A percentile compares a stretch with the other conserved stretches of the same genome.
These are phyloP conservation scores for Oryzias sinensis DNA, from an alignment of 2,797 vertebrate species.

Conservation along the genomic window DNA sequence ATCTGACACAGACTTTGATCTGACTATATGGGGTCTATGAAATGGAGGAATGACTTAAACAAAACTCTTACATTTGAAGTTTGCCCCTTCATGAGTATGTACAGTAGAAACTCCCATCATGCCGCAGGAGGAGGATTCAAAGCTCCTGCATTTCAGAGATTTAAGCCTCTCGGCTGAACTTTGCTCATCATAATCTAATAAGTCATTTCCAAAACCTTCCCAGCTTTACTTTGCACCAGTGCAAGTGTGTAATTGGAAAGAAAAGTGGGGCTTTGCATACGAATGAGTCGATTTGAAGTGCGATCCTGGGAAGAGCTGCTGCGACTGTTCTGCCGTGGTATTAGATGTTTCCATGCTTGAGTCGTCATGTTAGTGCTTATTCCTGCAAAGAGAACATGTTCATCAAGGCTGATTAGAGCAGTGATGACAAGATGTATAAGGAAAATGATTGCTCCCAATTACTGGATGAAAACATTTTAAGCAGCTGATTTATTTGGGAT, in stretches of 20 bases:
- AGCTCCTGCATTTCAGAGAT: constrained; percentile 47
- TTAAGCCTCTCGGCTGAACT: constrained; percentile 63
- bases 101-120: constrained; percentile 1
- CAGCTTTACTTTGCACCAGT: constrained; percentile 62
- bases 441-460: constrained; percentile 8
- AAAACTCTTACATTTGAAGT: too few species aligned
- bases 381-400: not conserved
- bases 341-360: constrained; percentile 11
- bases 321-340: constrained; percentile 2
- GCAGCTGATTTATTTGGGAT: not conserved
- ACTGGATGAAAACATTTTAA: constrained; percentile 3
- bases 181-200: constrained; percentile 66
- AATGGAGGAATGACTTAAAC: too few species aligned
- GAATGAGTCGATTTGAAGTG: constrained; percentile 58
- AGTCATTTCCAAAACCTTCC: constrained; percentile 64
- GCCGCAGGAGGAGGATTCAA: constrained; percentile 26
- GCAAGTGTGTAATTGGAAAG: constrained; percentile 68
- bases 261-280: constrained; percentile 63
- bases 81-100: not conserved
- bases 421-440: not conserved
- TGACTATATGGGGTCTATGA: too few species aligned
- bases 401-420: constrained; percentile 5
- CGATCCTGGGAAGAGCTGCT: constrained; percentile 14
- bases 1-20: too few species aligned
- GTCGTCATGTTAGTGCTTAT: constrained; percentile 1